Conservation (phyloP, 2,888 invertebrate species). For the Eupithecia tripunctaria region DNA sequence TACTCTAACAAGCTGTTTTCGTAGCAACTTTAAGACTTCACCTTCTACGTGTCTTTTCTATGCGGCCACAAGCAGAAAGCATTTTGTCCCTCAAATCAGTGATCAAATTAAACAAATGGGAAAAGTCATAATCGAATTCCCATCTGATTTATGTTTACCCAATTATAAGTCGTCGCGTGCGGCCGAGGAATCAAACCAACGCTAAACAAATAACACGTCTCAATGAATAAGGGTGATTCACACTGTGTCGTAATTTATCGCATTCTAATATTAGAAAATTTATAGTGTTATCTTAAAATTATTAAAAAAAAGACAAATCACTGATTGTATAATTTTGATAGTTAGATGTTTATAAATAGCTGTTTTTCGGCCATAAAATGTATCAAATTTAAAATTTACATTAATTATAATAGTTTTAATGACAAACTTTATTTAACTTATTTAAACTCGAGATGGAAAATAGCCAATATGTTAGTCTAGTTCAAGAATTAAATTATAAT, state of each 20-base stretch:
- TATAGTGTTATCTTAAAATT: too few relatives aligned
- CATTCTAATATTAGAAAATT: constrained; percentile 1
- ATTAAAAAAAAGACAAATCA: too few relatives aligned
- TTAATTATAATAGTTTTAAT: too few relatives aligned
- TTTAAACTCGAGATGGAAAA: too few relatives aligned
- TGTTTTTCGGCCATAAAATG: too few relatives aligned
- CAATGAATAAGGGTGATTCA: constrained; percentile 58
- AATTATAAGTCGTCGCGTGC: constrained; percentile 47
- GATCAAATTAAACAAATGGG: constrained; percentile 22
- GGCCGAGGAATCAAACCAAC: constrained; percentile 56
- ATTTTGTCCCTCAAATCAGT: not conserved
- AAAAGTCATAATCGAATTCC: constrained; percentile 36
- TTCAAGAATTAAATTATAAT: too few relatives aligned
- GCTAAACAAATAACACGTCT: constrained; percentile 71
- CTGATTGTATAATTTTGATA: too few relatives aligned
- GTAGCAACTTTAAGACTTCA: not conserved
- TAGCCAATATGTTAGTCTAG: too few relatives aligned
- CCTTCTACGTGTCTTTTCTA: not conserved
- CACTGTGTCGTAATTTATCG: constrained; percentile 11
- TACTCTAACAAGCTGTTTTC: too few relatives aligned
- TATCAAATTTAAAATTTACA: too few relatives aligned
- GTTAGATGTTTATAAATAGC: too few relatives aligned
- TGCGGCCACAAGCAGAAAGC: not conserved
- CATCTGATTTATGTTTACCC: constrained; percentile 39
- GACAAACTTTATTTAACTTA: too few relatives aligned